Base-by-base conservation (phyloP, 2,113 vertebrate species). In the Centropus unirufus region DNA sequence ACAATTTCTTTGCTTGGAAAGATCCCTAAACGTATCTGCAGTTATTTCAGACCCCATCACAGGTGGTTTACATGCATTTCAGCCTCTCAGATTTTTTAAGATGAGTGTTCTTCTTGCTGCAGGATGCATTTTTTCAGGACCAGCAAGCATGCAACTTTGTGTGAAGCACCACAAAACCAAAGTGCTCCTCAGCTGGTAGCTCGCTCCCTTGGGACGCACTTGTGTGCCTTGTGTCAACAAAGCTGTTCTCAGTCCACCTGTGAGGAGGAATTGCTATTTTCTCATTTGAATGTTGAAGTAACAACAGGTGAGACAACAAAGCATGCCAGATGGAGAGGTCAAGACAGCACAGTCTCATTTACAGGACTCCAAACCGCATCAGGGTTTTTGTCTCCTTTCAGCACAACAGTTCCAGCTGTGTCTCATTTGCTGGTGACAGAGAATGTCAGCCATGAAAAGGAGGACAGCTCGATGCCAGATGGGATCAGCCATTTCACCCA, bases 371-470 rank as follows among this genome's bases (percentile, higher is more conserved):
- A 76, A 59, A 81, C 7, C 24, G 15, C 3, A 3, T 44, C 39
- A 42, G 36, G 12, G 8, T 62, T 93, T 91, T 63, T 63, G 20
- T 62, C 47, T 83, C 70, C 46, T 83, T 58, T 67, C 29, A 44
- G 46, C 0, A 0, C 7, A 32, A 0, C 0, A 88, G 22, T 14
- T 34, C 36, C 67, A 95, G 40, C 54, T 87, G 78, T 49, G 58
- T 29, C 55, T 26, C 8, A 6, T 77, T 70, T 66, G 55, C 9
- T 69, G 63, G 29, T 55, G 74, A 46, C 49, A 63, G 58, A 72
- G 34, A 20, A 67, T 22, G 39, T 8, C 66, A 73, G 22, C 62
- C 62, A 26, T 22, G 36, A 64, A n/a, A 77, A 64, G 6, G 2
- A 11, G 30, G 32, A 11, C 11, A 62, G 69, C 36, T 36, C 36